phyloP scores from a whole-genome alignment of 2,888 invertebrate species.

The Apocheima hispidaria region DNA sequence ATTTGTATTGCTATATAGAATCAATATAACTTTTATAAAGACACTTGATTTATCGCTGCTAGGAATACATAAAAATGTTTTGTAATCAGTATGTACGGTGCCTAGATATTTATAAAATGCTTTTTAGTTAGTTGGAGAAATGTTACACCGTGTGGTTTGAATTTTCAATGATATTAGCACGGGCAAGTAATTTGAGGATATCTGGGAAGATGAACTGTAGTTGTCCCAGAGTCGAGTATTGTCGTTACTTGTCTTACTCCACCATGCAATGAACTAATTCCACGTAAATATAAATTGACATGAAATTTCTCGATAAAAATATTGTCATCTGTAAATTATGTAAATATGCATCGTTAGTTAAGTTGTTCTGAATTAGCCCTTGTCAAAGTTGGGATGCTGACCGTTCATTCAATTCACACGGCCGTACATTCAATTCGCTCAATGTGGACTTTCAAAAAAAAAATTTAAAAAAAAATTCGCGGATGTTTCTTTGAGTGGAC shows the following conservation, averaged over 20 bases:
- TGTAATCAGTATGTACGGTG: conserved; percentile 11
- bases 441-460: not conserved
- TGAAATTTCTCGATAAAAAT: conserved; percentile 26
- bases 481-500: too few relatives aligned
- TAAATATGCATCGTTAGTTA: conserved; percentile 72
- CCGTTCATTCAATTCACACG: too few relatives aligned
- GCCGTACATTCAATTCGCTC: too few relatives aligned
- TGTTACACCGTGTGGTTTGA: conserved; percentile 1
- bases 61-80: conserved; percentile 11
- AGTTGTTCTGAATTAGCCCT: conserved; percentile 43
- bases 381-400: conserved; percentile 1
- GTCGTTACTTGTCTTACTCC: conserved; percentile 4
- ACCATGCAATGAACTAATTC: conserved; percentile 12
- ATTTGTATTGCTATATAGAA: conserved; percentile 47
- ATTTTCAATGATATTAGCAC: not conserved
- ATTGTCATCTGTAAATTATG: conserved; percentile 70
- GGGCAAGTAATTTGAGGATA: not conserved
- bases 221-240: not conserved
- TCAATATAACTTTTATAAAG: conserved; percentile 17
- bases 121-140: conserved; percentile 3
- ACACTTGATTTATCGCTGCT: conserved; percentile 4
- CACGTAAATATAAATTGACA: conserved; percentile 14
- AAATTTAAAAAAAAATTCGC: too few relatives aligned
- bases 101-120: conserved; percentile 8
- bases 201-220: not conserved